phyloP scores from a whole-genome alignment of 2,797 vertebrate genomes.

The Phalloptychus januarius region DNA sequence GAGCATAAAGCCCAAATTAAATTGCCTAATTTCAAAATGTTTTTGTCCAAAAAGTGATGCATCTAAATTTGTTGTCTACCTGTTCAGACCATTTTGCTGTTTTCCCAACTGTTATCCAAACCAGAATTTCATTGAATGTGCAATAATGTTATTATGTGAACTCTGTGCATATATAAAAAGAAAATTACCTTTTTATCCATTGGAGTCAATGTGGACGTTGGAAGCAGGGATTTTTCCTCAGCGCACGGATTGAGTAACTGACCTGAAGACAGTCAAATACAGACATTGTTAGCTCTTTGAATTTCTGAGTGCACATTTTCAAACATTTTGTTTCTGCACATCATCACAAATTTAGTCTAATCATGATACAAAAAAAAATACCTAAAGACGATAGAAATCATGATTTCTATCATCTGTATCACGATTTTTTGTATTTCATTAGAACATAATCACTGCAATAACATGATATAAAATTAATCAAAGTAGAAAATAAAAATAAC shows the following conservation, averaged over 20 bases:
- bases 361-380: background rate
- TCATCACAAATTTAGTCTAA: background rate
- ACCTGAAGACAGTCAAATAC: constrained; percentile 61
- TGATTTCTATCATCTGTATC: too few relatives aligned
- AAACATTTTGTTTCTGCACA: background rate
- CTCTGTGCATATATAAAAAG: constrained; percentile 17
- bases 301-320: background rate
- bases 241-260: constrained; percentile 67
- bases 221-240: constrained; percentile 57
- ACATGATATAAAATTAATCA: background rate
- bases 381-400: too few relatives aligned
- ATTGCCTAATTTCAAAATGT: background rate
- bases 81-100: background rate
- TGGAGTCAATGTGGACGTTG: constrained; percentile 46
- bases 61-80: background rate
- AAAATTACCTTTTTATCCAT: constrained; percentile 72
- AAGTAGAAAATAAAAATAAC: background rate
- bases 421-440: too few relatives aligned
- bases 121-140: background rate
- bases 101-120: background rate
- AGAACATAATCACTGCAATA: background rate
- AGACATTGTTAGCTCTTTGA: constrained; percentile 6
- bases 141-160: background rate
- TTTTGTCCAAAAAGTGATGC: background rate
- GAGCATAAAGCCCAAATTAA: background rate